Evolutionary conservation across 2,797 vertebrate genomes (phyloP), one percentile per base, ranked within the genome.

Genomic region (Molossus alvarezi): DNA sequence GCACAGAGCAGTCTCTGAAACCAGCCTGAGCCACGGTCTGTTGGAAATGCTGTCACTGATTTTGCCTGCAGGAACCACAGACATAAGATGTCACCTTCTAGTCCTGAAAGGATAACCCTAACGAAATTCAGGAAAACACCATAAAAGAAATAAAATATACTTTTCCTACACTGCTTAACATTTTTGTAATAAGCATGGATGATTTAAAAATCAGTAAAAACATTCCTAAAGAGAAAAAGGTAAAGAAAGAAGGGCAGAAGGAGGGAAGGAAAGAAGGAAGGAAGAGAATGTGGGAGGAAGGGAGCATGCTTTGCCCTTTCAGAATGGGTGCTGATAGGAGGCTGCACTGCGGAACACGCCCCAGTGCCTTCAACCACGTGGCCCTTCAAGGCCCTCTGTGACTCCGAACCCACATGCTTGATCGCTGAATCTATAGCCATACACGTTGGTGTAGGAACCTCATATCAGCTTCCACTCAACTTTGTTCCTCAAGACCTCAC

Each of bases 161-260:
- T 58, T 83, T 87, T 64, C 89, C 17, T 65, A 82, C 4, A 92
- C 1, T 73, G n/a, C 12, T 79, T 88, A 5, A 60, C 45, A 20
- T 23, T 88, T 95, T 85, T 81, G n/a, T 67, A 81, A 90, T 87
- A 85, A 87, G 23, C n/a, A 57, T 79, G n/a, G n/a, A 57, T 79
- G 12, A 79, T 57, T 57, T 57, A 57, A 87, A 88, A 93, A 62
- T 1, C 17, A 25, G 6, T 67, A 51, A 72, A 84, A 64, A n/a
- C 9, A 37, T 53, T 95, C 5, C 75, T 76, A n/a, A 92, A 60
- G 9, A 58, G 27, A 51, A 89, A 64, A 51, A 55, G 25, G 25
- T 2, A 41, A 51, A 4, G 20, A 76, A 64, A 13, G 27, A 8
- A 7, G 18, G 13, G 11, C 62, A 21, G 41, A 41, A 41, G 10